Evolutionary conservation across 2,797 vertebrate species (phyloP), one percentile per base, ranked within the genome.

Genomic region (Muraenolepis orangiensis): DNA sequence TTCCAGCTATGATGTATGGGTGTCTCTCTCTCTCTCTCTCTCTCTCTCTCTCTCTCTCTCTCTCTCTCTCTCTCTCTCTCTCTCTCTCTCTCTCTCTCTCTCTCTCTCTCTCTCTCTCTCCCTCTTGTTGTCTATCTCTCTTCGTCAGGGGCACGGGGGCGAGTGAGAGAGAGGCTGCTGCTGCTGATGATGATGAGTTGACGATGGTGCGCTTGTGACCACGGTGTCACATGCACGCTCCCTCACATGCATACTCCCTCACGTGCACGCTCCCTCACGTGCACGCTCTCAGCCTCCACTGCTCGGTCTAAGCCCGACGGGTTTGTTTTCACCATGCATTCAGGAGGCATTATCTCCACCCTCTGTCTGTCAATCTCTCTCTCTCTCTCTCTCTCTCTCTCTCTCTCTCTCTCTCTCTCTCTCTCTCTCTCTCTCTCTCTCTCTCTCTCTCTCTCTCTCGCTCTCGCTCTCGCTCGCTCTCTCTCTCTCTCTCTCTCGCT

Each of bases 311-410:
- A 92, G 89, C 90, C 93, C 80, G 82, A 90, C 88, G 91, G 93
- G 92, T 92, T 91, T 91, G 90, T 94, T 94, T 93, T 94, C 95
- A 96, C 95, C 93, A 91, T 93, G 94, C 94, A 94, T 95, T 95
- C 94, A 93, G 91, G 86, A 94, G 89, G 91, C 91, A 91, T 92
- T 89, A 91, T 91, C 87, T 84, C 84, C 69, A 71, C 74, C 67
- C 77, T 74, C 42, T 26, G 30, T 72, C 38, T 38, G 31, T 74
- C 74, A 29, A 40, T 75, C 77, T 67, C n/a, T 71, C 34, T 74
- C 28, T 66, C 20, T 77, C 71, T 78, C 82, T 76, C 72, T 72
- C 81, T 73, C 78, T 66, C 76, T 80, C 81, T 79, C 57, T 77
- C 51, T 46, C 73, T 74, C 72, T 74, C 76, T n/a, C 69, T 74